Conservation (phyloP, 1,140 invertebrate genomes). For the Campodea augens region DNA sequence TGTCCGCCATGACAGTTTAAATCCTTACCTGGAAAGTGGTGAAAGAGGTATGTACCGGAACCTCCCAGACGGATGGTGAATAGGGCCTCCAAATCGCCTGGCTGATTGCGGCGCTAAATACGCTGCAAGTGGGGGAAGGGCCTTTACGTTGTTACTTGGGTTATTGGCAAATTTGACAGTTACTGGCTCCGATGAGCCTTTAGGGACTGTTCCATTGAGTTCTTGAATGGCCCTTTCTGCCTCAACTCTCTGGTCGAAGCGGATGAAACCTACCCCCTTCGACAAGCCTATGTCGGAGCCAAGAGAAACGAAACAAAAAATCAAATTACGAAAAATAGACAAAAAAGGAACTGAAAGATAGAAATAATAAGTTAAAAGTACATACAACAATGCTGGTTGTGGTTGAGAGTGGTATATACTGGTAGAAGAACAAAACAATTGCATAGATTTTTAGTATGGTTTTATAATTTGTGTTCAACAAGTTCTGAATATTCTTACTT, state of each 20-base stretch:
- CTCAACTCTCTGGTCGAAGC: slow-evolving; percentile 93
- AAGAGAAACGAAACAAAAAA: no score
- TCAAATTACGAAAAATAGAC: no score
- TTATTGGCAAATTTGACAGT: slow-evolving; percentile 99
- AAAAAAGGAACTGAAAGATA: no score
- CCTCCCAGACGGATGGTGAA: slow-evolving; percentile 76
- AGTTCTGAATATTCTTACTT: no score
- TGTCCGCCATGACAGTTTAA: no score
- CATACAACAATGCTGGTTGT: no score
- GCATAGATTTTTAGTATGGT: no score
- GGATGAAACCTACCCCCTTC: slow-evolving; percentile 97
- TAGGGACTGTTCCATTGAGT: slow-evolving; percentile 90
- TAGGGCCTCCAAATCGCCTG: slow-evolving; percentile 72
- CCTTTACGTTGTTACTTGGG: slow-evolving; percentile 74
- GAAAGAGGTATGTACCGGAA: slow-evolving; percentile 66
- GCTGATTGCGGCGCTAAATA: slow-evolving; percentile 63
- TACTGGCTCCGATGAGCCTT: slow-evolving; percentile 88
- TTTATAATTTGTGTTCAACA: no score
- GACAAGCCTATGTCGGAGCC: slow-evolving; percentile 67
- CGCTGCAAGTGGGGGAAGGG: slow-evolving; percentile 73
- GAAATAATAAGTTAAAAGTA: no score
- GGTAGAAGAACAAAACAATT: no score
- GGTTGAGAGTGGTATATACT: no score
- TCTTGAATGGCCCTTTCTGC: slow-evolving; percentile 95
- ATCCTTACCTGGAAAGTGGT: slow-evolving; percentile 39